Evolutionary conservation across 2,888 invertebrate species (phyloP), one percentile per base, ranked within the genome.

Genomic region (Drosophila robusta): DNA sequence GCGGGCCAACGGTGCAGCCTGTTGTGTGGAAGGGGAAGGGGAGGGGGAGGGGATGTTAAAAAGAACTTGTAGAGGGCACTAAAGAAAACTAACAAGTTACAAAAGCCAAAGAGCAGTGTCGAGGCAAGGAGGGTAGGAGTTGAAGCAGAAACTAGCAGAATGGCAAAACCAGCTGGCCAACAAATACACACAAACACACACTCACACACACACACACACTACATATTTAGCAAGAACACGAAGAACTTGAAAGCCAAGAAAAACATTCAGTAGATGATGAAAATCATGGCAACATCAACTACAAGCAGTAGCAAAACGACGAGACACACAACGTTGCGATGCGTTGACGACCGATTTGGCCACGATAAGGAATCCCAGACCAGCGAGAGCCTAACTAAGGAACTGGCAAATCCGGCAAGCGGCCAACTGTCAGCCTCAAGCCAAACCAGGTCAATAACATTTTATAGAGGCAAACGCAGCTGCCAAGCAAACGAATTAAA

Each of bases 1-100:
- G 58, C 29, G 38, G 29, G 45, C 38, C 45, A 42, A 39, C 50
- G 65, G 54, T 41, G 44, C 34, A 36, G 36, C 29, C n/a, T 4
- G 12, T 5, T 11, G n/a, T 29, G 3, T 2, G 9, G 8, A 26
- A 2, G 8, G 8, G 26, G 26, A 7, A 7, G 26, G n/a, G 8
- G 1, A 8, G 29, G 11, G 22, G 41, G 9, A 1, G 32, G 18
- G 14, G 11, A 29, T 45, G 24, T 36, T 16, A 44, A 38, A 36
- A 61, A 62, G 55, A 80, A 75, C 72, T 69, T 77, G 79, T 85
- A 64, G 67, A 68, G 68, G 61, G 54, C 80, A 86, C 75, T 84
- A 80, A 80, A 84, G 87, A 84, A 87, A 85, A 85, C 84, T 85
- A 85, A 84, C 84, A 85, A 87, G 85, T 84, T 87, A 74, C 78